Conservation (phyloP, 2,113 vertebrate genomes). For the Motacilla tschutschensis region DNA sequence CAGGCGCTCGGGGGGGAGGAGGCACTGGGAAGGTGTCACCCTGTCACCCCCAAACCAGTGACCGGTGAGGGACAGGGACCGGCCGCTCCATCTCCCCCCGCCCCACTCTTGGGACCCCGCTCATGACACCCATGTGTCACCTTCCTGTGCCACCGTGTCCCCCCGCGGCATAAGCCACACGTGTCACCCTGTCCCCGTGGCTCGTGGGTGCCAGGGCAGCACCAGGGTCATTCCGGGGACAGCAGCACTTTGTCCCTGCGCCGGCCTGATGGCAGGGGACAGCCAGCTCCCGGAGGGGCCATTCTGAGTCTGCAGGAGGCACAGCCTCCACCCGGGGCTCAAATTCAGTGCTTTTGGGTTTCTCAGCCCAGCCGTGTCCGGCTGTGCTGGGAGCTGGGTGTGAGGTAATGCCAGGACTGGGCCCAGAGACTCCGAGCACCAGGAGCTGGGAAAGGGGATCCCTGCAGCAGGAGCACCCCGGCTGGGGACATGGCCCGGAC, state of each 20-base stretch:
- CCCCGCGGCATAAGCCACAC: fast-evolving
- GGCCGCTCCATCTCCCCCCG: background rate
- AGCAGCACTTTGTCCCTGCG: background rate
- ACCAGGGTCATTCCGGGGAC: background rate
- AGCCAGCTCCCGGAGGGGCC: background rate
- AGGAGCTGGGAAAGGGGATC: background rate
- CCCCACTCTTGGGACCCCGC: background rate
- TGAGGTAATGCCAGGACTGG: fast-evolving
- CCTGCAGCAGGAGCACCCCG: fast-evolving
- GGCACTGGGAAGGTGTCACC: background rate
- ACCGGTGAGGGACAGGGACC: background rate
- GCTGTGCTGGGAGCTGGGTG: background rate
- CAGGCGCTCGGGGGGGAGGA: background rate
- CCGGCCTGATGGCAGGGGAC: background rate
- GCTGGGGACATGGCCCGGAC: background rate
- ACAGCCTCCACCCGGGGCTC: background rate
- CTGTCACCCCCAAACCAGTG: background rate
- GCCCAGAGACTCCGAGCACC: fast-evolving
- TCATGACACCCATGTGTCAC: background rate
- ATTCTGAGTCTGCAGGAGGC: background rate
- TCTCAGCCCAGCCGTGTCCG: fast-evolving
- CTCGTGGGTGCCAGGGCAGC: background rate
- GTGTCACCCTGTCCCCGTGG: background rate
- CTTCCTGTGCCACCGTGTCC: background rate
- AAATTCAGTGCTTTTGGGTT: background rate